Evolutionary conservation across 2,888 invertebrate genomes (phyloP).

Genomic region (Chrysolina americana): DNA sequence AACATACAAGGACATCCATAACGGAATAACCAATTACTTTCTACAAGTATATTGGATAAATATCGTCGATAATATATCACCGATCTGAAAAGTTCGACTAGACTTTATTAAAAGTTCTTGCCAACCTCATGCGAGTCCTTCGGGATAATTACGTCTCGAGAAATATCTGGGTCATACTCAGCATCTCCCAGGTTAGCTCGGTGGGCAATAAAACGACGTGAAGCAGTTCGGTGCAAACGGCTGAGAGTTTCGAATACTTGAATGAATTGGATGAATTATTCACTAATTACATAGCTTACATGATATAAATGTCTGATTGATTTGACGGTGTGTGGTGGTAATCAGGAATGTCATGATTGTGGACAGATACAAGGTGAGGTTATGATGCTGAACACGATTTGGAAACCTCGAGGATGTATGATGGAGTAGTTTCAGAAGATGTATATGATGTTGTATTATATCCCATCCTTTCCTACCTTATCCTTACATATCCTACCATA

Average conservation of each 20-base stretch:
- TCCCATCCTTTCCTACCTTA: too few relatives aligned
- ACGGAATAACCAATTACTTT: neutral
- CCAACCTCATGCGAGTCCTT: constrained; percentile 11
- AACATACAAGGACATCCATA: constrained; percentile 4
- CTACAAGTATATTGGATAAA: constrained; percentile 11
- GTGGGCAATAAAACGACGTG: neutral
- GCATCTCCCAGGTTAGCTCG: constrained; percentile 2
- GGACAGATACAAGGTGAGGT: too few relatives aligned
- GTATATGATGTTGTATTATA: too few relatives aligned
- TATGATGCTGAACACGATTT: too few relatives aligned
- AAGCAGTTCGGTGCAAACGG: neutral
- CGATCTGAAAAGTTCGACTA: constrained; percentile 16
- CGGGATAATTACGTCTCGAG: neutral
- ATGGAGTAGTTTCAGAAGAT: too few relatives aligned
- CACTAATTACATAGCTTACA: too few relatives aligned
- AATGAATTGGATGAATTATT: too few relatives aligned
- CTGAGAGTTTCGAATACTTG: neutral
- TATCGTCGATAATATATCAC: constrained; percentile 6
- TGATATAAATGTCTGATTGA: too few relatives aligned
- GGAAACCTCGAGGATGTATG: too few relatives aligned
- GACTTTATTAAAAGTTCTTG: constrained; percentile 18
- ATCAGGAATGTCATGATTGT: too few relatives aligned
- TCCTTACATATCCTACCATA: too few relatives aligned
- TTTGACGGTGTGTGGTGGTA: too few relatives aligned
- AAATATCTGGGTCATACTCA: constrained; percentile 12